Base-by-base conservation (phyloP, 37 sponge, comb jelly and placozoan species). In the Crambe crambe region DNA sequence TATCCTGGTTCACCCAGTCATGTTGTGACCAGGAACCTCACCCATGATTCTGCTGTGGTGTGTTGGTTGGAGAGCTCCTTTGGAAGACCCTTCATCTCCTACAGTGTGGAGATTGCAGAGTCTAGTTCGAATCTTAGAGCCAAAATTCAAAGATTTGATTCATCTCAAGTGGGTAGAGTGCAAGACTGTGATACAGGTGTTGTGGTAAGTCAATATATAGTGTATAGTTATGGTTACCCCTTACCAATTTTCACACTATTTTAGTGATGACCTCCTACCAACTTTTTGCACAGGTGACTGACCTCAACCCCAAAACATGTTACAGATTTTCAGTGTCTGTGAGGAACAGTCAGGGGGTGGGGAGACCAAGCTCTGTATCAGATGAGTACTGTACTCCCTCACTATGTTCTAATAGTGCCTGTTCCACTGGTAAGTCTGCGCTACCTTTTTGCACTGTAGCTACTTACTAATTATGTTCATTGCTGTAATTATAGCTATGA, bases 1-100 rank as follows among this genome's bases (percentile, higher is more conserved):
- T 54, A 17, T 32, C 79, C 79, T 15, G 79, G 68, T 1, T 79
- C 79, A 30, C 79, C 79, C 69, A 79, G 51, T 30, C 68, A 79
- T 42, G 56, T 79, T 2, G 66, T 66, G 27, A 56, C 27, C 35
- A 44, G 6, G 17, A 56, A 56, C 21, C n/a, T 79, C 36, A 42
- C 77, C 1, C 51, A 68, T 23, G 47, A 5, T 23, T 26, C 79
- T 66, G 69, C 69, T 44, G 2, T 51, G 6, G 37, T 79, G 35
- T 79, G 79, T 37, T 79, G 79, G 79, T 37, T 25, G 1, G 42
- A 41, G 0, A 79, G 69, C 20, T 8, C 31, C 21, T 15, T 56
- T 60, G 76, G 76, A 2, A 38, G 3, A 20, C 76, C 76, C 3
- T 76, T 76, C 42, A 18, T 54, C 56, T 42, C 35, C 2, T 73